Evolutionary conservation across 2,113 vertebrate genomes (phyloP), one percentile per base, ranked within the genome.

Genomic region (Silurus asotus): DNA sequence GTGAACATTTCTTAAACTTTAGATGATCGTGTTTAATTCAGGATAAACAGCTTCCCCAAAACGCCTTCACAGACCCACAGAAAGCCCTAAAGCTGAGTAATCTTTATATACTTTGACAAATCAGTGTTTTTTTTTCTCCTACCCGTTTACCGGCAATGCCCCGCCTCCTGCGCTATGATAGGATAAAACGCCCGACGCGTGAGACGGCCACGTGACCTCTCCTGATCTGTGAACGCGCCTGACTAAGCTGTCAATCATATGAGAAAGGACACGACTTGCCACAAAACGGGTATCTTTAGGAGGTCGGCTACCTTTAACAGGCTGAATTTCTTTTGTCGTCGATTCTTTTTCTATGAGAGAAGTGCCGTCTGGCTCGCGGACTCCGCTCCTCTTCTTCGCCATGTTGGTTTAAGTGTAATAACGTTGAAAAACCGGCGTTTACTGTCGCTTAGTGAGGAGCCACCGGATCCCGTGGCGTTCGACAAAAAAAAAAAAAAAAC

Each of bases 311-410:
- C 95, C 95, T 94, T 92, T 93, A 23, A 89, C 0, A 2, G 17
- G 62, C 23, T 84, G 87, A 2, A 87, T 76, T 56, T 93, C 90
- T 23, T 84, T 87, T 53, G 82, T 78, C 82, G 90, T 92, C 83
- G 84, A 56, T 28, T 94, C 93, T 23, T 92, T 91, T 13, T 91
- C 88, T 0, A 51, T 45, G 45, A 88, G 59, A 2, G 90, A 85
- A 84, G 89, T 58, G 5, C 28, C 83, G n/a, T 93, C 93, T 1
- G 61, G 84, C 37, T 95, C 94, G 45, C 88, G 90, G 74, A 64
- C 89, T 59, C 94, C 93, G 90, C 90, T 93, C 84, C 94, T 93
- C 87, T 94, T 95, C 84, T 93, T 95, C 23, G 92, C 91, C 95
- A 95, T 95, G 83, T 89, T 69, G 9, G 14, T 55, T 37, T 28